A percentile compares a stretch with the other conserved stretches of the same genome.
phyloP scores from a whole-genome alignment of 2,888 invertebrate genomes.

The Toxonevra muliebris region DNA sequence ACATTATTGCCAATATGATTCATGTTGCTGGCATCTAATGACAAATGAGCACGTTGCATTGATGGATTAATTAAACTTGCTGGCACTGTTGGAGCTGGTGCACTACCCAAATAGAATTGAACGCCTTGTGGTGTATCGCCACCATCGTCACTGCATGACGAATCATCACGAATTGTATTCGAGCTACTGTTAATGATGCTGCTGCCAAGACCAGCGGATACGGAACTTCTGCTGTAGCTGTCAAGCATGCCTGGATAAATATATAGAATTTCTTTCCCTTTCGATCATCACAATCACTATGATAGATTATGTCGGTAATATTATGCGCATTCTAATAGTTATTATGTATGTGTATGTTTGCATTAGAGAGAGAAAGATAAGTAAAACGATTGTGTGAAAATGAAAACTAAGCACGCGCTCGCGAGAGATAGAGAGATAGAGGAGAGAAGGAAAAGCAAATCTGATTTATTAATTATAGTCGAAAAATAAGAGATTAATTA shows the following conservation, averaged over 20 bases:
- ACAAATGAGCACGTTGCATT: conserved; percentile 26
- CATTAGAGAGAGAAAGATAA: too few species aligned
- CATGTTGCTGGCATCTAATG: conserved; percentile 33
- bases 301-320: too few species aligned
- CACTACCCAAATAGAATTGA: conserved; percentile 52
- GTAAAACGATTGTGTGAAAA: too few species aligned
- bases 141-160: conserved; percentile 60
- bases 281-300: conserved; percentile 44
- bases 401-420: too few species aligned
- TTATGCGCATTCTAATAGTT: too few species aligned
- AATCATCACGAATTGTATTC: conserved; percentile 55
- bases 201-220: conserved; percentile 43
- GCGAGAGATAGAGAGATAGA: too few species aligned
- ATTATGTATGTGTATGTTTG: too few species aligned
- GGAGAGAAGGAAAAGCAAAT: not conserved
- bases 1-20: conserved; percentile 40
- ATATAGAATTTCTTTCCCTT: conserved; percentile 56
- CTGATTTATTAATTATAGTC: not conserved
- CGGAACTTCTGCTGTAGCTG: conserved; percentile 52
- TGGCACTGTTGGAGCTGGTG: conserved; percentile 42
- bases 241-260: conserved; percentile 58
- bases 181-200: conserved; percentile 47
- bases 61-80: conserved; percentile 25
- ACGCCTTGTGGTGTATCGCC: conserved; percentile 54
- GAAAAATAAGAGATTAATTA: not conserved